Evolutionary conservation across 1,140 invertebrate species (phyloP), one percentile per base, ranked within the genome.

Genomic region (Sycophaga agraensis): DNA sequence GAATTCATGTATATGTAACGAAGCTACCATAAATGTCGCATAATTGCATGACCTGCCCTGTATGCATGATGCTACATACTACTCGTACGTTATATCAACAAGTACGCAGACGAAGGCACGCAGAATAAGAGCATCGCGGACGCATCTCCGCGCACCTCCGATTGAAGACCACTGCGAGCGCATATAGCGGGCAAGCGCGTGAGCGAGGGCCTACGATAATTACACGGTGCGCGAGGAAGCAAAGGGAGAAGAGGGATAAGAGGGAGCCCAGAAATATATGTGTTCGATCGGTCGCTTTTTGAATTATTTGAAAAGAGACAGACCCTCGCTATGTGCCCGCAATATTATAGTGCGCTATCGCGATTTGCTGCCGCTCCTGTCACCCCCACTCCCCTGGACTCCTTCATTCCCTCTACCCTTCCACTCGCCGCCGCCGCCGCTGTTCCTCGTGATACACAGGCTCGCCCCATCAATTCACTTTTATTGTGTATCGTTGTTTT

Each of bases 291-390:
- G 76, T 72, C 72, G 71, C 73, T 78, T 79, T 81, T 79, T 80
- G 76, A 81, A 80, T 80, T 81, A 81, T 81, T 81, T 79, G 79
- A 81, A 81, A 81, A 81, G 79, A 81, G 79, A 81, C 76, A 76
- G 78, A 72, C 70, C 74, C 72, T 63, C 63, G 65, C 46, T 19
- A 31, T 66, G 70, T 73, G 71, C 70, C 65, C 68, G 68, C 73
- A 75, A 79, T 78, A 80, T 80, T 80, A 78, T 78, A 76, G 75
- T 72, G 68, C 53, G 68, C 64, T 77, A 79, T 79, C 76, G 73
- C 74, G 74, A 77, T 78, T 76, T 65, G 69, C 53, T 59, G 58
- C 46, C 43, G 63, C 60, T 62, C 43, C 55, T 22, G 46, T 64
- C 63, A 60, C 49, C 31, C 46, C 64, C 39, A 63, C 62, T 45